Conservation (phyloP, 2,797 vertebrate genomes). For the Urosaurus nigricauda region DNA sequence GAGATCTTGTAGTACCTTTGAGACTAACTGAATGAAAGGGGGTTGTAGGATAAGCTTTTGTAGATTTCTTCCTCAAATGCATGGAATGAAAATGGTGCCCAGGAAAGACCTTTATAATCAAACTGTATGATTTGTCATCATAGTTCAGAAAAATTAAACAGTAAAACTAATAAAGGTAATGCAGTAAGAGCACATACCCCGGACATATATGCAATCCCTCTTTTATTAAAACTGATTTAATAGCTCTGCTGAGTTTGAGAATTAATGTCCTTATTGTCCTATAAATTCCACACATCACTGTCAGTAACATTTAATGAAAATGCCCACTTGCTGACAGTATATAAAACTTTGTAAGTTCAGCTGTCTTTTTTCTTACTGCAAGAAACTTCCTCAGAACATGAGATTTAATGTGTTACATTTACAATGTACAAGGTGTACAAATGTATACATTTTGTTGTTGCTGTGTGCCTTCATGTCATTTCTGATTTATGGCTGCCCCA, state of each 20-base stretch:
- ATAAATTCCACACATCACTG: conserved; percentile 47
- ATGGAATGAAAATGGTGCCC: too few species aligned
- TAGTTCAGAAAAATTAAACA: conserved; percentile 53
- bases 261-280: conserved; percentile 58
- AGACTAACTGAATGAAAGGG: too few species aligned
- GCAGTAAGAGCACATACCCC: conserved; percentile 35
- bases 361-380: background rate
- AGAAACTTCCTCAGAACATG: background rate
- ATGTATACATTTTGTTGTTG: too few species aligned
- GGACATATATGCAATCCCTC: conserved; percentile 52
- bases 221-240: conserved; percentile 71
- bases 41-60: too few species aligned
- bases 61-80: too few species aligned
- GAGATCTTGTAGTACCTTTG: too few species aligned
- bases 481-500: too few species aligned
- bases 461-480: too few species aligned
- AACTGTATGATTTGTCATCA: conserved; percentile 2
- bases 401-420: background rate
- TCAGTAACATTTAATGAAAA: conserved; percentile 42
- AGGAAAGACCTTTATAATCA: too few species aligned
- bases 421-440: background rate
- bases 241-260: conserved; percentile 58
- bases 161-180: conserved; percentile 64
- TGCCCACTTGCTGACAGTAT: background rate
- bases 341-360: background rate